Conservation (phyloP, 2,113 vertebrate species). For the Chionis minor region DNA sequence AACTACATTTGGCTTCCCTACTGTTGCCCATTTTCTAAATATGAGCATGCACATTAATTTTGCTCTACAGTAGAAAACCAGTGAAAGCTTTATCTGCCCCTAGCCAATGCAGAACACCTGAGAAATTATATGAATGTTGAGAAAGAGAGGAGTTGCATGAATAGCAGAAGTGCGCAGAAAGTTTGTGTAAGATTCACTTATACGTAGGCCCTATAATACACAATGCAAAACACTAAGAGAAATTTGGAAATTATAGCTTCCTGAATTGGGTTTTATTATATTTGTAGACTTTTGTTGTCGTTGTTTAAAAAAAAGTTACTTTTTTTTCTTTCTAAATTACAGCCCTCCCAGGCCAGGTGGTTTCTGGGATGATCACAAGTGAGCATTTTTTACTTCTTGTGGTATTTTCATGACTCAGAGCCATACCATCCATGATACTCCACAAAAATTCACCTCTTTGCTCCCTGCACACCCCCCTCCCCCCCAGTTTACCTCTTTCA, state of each 20-base stretch:
- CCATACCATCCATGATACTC: background rate
- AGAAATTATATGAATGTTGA: background rate
- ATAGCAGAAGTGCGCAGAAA: background rate
- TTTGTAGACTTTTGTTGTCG: rapidly evolving
- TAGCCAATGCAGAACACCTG: background rate
- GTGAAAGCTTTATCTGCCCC: background rate
- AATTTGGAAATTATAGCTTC: background rate
- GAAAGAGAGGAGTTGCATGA: background rate
- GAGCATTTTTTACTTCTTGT: background rate
- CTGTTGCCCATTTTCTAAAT: background rate
- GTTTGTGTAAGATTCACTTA: background rate
- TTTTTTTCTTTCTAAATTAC: background rate
- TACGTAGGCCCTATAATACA: background rate
- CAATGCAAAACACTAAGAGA: background rate
- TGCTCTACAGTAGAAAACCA: background rate
- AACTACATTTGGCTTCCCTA: background rate
- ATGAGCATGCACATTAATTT: background rate
- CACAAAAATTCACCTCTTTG: background rate
- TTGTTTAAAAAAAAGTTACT: background rate
- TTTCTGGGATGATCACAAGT: background rate
- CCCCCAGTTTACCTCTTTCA: conserved; percentile 86
- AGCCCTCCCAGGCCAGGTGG: background rate
- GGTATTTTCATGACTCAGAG: background rate
- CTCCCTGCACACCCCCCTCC: background rate
- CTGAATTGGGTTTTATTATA: background rate